A percentile compares a stretch with the other conserved stretches of the same genome.
Conservation (phyloP, 1,140 invertebrate species). For the Bombus fervidus region DNA sequence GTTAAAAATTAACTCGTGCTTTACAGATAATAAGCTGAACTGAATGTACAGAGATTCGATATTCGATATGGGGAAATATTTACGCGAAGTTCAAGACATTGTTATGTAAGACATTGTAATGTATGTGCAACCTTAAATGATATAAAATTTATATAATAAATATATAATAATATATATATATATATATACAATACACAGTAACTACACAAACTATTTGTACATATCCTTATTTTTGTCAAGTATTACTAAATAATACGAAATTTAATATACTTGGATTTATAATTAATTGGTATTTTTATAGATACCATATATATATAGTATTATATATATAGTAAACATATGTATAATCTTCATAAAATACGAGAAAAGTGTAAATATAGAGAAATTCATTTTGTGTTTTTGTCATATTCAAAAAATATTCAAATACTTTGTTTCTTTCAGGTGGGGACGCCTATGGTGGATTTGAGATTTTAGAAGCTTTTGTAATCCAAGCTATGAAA, state of each 20-base stretch:
- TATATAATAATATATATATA: neutral
- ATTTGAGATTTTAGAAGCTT: too few relatives aligned
- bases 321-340: neutral
- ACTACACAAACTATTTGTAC: too few relatives aligned
- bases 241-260: too few relatives aligned
- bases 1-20: slow-evolving; percentile 8
- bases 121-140: neutral
- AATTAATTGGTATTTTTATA: too few relatives aligned
- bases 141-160: neutral
- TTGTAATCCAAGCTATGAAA: too few relatives aligned
- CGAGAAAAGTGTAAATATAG: neutral
- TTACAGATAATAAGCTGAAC: slow-evolving; percentile 1
- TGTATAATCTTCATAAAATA: neutral
- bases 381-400: neutral
- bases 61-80: neutral
- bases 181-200: too few relatives aligned
- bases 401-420: neutral
- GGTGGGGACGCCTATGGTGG: too few relatives aligned
- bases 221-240: too few relatives aligned
- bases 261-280: too few relatives aligned
- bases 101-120: neutral
- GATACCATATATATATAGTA: too few relatives aligned
- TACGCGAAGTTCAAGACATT: neutral
- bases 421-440: too few relatives aligned
- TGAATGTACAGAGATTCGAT: neutral